These are phyloP conservation scores for Paradisaea rubra DNA, from an alignment of 2,113 vertebrate species.

Conservation along the genomic window DNA sequence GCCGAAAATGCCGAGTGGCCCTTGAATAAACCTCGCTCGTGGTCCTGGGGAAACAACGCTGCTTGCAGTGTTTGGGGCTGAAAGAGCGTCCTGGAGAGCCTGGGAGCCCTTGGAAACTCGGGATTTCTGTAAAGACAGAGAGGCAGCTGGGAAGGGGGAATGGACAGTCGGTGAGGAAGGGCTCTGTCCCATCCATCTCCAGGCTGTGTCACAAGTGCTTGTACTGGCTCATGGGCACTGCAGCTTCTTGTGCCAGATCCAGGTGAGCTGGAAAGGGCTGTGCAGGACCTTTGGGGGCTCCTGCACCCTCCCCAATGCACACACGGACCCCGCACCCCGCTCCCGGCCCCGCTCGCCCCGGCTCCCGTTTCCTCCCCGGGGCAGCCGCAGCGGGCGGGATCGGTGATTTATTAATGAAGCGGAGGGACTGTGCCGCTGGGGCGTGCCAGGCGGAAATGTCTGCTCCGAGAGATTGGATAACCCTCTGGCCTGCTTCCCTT, in stretches of 20 bases:
- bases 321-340: background rate
- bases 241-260: rapidly evolving
- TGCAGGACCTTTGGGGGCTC: background rate
- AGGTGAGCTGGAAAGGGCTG: rapidly evolving
- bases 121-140: background rate
- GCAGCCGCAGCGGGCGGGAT: conserved; percentile 47
- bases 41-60: background rate
- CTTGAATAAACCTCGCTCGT: background rate
- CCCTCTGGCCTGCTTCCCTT: conserved; percentile 40
- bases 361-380: conserved; percentile 37
- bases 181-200: background rate
- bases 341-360: background rate
- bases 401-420: conserved; percentile 73
- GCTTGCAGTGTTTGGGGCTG: background rate
- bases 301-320: rapidly evolving
- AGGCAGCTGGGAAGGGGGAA: background rate
- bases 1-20: background rate
- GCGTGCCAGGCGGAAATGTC: conserved; percentile 74
- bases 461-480: conserved; percentile 79
- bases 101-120: background rate
- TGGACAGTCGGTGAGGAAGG: rapidly evolving
- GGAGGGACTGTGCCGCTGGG: conserved; percentile 54
- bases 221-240: rapidly evolving
- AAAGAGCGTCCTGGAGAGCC: background rate
- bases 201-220: background rate